phyloP scores from a whole-genome alignment of 2,113 vertebrate species.

The Tyto alba region DNA sequence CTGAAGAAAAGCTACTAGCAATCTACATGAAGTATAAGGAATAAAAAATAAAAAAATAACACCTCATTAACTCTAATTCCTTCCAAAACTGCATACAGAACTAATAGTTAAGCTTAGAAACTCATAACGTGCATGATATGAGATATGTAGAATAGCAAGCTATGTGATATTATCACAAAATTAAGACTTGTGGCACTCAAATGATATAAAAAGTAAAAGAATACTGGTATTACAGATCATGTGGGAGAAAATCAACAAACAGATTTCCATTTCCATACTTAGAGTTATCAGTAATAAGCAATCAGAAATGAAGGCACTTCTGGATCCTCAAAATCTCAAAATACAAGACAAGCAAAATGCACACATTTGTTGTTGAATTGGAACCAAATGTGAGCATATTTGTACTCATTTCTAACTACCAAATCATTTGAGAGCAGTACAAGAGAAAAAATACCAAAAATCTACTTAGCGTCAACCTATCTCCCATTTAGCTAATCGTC shows the following conservation, averaged over 20 bases:
- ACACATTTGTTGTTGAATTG: neutral
- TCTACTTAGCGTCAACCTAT: rapidly evolving
- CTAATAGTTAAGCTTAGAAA: neutral
- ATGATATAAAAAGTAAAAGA: neutral
- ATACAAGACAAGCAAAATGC: neutral
- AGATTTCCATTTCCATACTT: neutral
- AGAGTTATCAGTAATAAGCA: neutral
- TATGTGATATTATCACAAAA: neutral
- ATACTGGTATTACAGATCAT: too few relatives aligned
- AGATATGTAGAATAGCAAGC: neutral
- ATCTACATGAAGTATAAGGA: neutral
- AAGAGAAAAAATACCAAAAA: neutral
- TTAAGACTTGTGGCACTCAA: neutral
- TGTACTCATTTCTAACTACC: neutral
- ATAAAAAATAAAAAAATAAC: neutral
- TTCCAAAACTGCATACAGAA: neutral
- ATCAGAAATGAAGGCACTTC: neutral
- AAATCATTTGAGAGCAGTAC: neutral
- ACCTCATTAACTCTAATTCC: neutral
- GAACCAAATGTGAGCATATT: neutral
- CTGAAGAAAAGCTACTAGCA: neutral
- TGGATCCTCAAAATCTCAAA: neutral
- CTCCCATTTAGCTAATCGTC: neutral
- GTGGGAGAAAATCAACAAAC: neutral
- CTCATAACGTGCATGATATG: neutral